Conservation (phyloP, 2,797 vertebrate species). For the Sebastes kiyomatsui region DNA sequence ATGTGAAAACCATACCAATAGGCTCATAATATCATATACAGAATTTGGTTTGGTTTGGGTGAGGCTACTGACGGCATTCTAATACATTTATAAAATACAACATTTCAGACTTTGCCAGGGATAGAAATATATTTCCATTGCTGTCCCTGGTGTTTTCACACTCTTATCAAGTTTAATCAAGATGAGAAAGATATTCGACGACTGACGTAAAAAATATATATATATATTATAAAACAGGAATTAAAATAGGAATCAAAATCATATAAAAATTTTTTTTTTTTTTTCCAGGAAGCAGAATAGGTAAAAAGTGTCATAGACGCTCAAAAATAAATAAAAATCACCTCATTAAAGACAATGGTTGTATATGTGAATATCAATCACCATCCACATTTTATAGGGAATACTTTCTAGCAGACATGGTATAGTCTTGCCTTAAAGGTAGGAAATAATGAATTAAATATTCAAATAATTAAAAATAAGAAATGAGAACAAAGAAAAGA, state of each 20-base stretch:
- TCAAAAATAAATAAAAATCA: not conserved
- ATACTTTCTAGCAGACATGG: not conserved
- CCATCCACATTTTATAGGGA: not conserved
- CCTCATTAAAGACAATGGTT: not conserved
- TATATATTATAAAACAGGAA: not conserved
- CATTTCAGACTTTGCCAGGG: not conserved
- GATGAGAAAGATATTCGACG: not conserved
- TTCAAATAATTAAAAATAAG: not conserved
- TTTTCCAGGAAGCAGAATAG: not conserved
- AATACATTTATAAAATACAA: not conserved
- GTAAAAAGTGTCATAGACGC: not conserved
- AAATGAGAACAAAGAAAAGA: not conserved
- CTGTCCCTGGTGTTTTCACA: not conserved
- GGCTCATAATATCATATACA: not conserved
- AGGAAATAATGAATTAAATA: not conserved
- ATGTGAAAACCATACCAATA: not conserved
- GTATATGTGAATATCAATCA: not conserved
- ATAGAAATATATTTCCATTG: not conserved
- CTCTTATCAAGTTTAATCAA: not conserved
- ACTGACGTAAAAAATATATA: not conserved
- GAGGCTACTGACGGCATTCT: not conserved
- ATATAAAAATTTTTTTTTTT: not conserved
- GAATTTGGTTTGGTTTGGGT: not conserved
- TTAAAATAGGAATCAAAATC: not conserved
- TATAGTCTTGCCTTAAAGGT: not conserved